phyloP scores from a whole-genome alignment of 2,113 vertebrate genomes.

The Megaleporinus macrocephalus region DNA sequence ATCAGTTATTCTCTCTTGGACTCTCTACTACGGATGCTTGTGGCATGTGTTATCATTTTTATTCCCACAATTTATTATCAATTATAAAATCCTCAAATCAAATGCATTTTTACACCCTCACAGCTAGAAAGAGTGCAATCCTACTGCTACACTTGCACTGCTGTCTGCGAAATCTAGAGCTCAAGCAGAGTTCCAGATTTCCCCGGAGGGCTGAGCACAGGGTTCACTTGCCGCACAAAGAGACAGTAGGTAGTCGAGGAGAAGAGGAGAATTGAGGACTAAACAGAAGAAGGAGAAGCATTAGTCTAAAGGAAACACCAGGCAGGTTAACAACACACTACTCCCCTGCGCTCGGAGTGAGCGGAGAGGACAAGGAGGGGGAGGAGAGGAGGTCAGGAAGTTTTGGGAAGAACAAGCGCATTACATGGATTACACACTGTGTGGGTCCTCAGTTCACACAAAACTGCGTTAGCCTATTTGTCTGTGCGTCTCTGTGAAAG shows the following conservation, averaged over 20 bases:
- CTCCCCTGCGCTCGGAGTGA: conserved; percentile 45
- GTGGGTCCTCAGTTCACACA: conserved; percentile 49
- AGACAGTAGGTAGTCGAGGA: conserved; percentile 39
- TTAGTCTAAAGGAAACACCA: conserved; percentile 52
- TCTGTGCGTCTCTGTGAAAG: conserved; percentile 4
- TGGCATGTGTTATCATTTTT: too few species aligned
- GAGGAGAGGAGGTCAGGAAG: conserved; percentile 36
- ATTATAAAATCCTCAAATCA: not conserved
- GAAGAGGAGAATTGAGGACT: conserved; percentile 42
- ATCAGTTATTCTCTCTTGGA: too few species aligned
- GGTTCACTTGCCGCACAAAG: not conserved
- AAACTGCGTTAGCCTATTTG: not conserved
- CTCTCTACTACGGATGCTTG: too few species aligned
- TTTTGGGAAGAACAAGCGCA: conserved; percentile 36
- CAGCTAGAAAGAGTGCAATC: conserved; percentile 13
- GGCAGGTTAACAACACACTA: conserved; percentile 53
- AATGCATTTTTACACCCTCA: not conserved
- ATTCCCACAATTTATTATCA: too few species aligned
- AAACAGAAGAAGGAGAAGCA: conserved; percentile 50
- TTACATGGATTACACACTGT: conserved; percentile 44
- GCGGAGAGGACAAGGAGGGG: conserved; percentile 37
- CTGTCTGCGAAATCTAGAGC: conserved; percentile 17
- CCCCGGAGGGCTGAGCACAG: not conserved
- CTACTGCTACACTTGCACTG: conserved; percentile 22
- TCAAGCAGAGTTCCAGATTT: conserved; percentile 19